Evolutionary conservation across 2,797 vertebrate species (phyloP), one percentile per base, ranked within the genome.

Genomic region (Pogoniulus pusillus): DNA sequence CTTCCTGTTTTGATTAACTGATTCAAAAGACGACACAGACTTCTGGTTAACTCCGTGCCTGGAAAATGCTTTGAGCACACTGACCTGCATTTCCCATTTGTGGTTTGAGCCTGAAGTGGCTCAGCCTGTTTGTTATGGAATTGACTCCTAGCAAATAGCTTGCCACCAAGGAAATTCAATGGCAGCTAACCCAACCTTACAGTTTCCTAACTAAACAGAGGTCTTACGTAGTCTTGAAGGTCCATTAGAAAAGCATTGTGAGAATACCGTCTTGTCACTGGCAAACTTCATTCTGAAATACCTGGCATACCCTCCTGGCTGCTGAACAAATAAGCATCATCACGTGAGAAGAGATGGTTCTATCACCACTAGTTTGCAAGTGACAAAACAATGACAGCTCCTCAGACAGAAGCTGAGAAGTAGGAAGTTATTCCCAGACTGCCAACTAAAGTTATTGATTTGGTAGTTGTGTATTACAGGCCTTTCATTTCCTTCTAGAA

Each of bases 11-110:
- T 93, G 78, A 90, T 93, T 69, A 82, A 73, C 84, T 53, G 75
- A 84, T 84, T 77, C 27, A 54, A 51, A 63, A 77, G 81, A 82
- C 2, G 9, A 82, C 83, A 88, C 0, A 4, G 91, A 63, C 60
- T 89, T 87, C 90, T 82, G 75, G 81, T 95, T 93, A 69, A 69
- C 84, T 85, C 88, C 84, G 59, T 86, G 85, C 75, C 77, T 65
- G 81, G 75, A 80, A 88, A 93, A 90, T 19, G 51, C 78, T 94
- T 69, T 39, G 71, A 93, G 82, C 90, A 90, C 62, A 43, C 83
- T 91, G 91, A 94, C 90, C 90, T 88, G 91, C 73, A 94, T 89
- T 91, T 91, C 94, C 84, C 81, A 91, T 71, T 65, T 86, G 86
- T 59, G 78, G 93, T 94, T 82, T 89, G 65, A 74, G 69, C 13